phyloP scores from a whole-genome alignment of 2,113 vertebrate genomes.

The Paedocypris sp. region DNA sequence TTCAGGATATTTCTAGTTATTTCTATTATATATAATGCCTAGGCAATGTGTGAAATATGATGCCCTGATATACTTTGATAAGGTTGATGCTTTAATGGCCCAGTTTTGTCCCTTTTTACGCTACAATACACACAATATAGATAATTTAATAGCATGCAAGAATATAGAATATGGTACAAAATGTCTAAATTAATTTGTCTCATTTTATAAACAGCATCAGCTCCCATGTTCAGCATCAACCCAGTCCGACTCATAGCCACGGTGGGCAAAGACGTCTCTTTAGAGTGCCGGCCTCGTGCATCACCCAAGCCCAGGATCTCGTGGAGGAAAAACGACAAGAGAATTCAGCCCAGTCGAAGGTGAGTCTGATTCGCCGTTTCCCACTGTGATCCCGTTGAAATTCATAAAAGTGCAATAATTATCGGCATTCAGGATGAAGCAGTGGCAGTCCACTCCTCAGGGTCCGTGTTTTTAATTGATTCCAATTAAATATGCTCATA shows the following conservation, averaged over 20 bases:
- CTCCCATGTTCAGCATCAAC: slow-evolving; percentile 72
- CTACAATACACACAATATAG: too few species aligned
- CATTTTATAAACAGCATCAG: slow-evolving; percentile 64
- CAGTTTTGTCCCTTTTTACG: too few species aligned
- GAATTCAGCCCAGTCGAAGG: slow-evolving; percentile 76
- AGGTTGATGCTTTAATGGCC: too few species aligned
- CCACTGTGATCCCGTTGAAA: background rate
- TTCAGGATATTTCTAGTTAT: too few species aligned
- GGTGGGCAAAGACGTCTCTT: slow-evolving; percentile 70
- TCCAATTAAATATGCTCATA: slow-evolving; percentile 24
- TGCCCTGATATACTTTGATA: too few species aligned
- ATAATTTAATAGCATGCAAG: too few species aligned
- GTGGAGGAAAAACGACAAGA: slow-evolving; percentile 81
- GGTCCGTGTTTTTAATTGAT: slow-evolving; percentile 6
- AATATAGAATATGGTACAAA: background rate
- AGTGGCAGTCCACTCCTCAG: background rate
- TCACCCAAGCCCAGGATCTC: slow-evolving; percentile 83
- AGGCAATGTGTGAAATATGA: too few species aligned
- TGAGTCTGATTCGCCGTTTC: slow-evolving; percentile 45
- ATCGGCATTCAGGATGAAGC: background rate
- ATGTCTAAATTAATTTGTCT: background rate
- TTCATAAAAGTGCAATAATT: background rate
- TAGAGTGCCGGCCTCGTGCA: slow-evolving; percentile 82
- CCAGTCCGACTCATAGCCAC: slow-evolving; percentile 77
- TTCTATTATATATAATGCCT: too few species aligned